Base-by-base conservation (phyloP, 53 echinoderm and acorn worm genomes). In the Zoroaster sp. region DNA sequence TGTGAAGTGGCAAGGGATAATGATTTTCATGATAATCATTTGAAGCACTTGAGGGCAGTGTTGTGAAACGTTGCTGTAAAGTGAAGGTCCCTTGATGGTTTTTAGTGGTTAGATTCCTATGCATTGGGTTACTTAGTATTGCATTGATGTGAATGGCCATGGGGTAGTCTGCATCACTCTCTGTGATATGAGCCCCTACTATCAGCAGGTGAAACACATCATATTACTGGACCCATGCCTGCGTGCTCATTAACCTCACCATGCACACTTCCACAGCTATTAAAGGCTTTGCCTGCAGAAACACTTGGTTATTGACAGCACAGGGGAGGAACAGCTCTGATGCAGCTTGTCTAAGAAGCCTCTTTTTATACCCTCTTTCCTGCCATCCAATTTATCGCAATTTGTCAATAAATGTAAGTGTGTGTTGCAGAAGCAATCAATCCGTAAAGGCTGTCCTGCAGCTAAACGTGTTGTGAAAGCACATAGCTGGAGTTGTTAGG, bases 341-440 rank as follows among this genome's bases (percentile, higher is more conserved):
- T 71, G 43, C 85, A 71, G 34, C 63, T 28, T 59, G 46, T 71
- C 70, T 69, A 33, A 69, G 38, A 15, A 85, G 70, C 45, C 71
- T 47, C 32, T 36, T 46, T 71, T 71, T 85, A 85, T 70, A 38
- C 85, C 85, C 85, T 85, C 85, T 85, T 85, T 71, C 71, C 85
- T 46, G 31, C 85, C 72, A 20, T 47, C 71, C 85, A 85, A 85
- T 85, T 71, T 85, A 35, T 71, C 46, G 71, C 85, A 71, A 71
- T 85, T 85, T 85, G 71, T 85, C 85, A 85, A 85, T 85, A 85
- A 85, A 85, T 85, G 85, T 71, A 85, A 85, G 85, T 85, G 70
- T 85, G 85, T 71, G 85, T 71, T 71, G 52, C 85, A 36, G 85
- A 71, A 47, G 33, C 71, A 85, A 85, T 85, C 85, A 85, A 85